Evolutionary conservation across 1,140 invertebrate species (phyloP).

Genomic region (Drosophila pachea): DNA sequence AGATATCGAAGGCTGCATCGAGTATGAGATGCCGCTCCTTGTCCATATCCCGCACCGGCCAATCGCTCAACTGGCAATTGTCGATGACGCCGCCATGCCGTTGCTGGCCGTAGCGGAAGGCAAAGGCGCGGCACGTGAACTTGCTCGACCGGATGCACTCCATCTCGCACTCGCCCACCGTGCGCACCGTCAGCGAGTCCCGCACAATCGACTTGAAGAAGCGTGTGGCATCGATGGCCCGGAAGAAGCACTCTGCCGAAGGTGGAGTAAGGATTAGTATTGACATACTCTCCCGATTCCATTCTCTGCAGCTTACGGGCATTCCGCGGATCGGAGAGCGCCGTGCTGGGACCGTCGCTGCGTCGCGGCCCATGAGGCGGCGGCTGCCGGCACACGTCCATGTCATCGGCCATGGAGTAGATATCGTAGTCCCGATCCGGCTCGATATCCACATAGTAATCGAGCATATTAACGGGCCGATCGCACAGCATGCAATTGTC

Average conservation of each 20-base stretch:
- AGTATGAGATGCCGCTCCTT: conserved; percentile 81
- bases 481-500: conserved; percentile 89
- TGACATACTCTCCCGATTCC: not conserved
- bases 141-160: conserved; percentile 84
- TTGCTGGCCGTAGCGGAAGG: conserved; percentile 85
- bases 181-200: conserved; percentile 83
- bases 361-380: conserved; percentile 40
- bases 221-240: conserved; percentile 85
- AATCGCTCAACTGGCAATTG: conserved; percentile 87
- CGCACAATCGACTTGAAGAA: conserved; percentile 83
- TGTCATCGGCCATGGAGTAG: conserved; percentile 84
- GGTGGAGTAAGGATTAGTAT: not conserved
- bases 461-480: conserved; percentile 82
- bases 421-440: conserved; percentile 89
- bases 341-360: conserved; percentile 57
- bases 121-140: conserved; percentile 88
- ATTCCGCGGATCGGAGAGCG: conserved; percentile 70
- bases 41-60: conserved; percentile 83
- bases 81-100: conserved; percentile 82
- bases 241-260: conserved; percentile 87
- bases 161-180: conserved; percentile 87
- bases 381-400: conserved; percentile 79
- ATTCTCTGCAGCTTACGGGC: conserved; percentile 59
- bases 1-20: conserved; percentile 85
- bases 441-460: conserved; percentile 86